phyloP scores from a whole-genome alignment of 1,140 invertebrate genomes.

The Sweltsa coloradensis region DNA sequence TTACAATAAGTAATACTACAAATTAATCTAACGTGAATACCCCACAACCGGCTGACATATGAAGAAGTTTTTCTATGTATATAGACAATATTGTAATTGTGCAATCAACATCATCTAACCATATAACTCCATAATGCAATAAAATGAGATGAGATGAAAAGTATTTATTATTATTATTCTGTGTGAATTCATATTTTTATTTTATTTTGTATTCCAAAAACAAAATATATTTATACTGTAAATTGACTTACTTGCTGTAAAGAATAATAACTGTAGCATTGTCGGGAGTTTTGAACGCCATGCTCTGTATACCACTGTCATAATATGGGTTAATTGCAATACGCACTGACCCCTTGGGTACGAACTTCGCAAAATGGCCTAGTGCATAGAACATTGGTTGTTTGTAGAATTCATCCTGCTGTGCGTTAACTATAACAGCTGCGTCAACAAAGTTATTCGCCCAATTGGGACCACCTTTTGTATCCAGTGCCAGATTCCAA shows the following conservation, averaged over 20 bases:
- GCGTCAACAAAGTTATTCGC: conserved; percentile 63
- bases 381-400: conserved; percentile 82
- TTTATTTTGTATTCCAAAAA: too few relatives aligned
- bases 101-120: too few relatives aligned
- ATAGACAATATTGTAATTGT: too few relatives aligned
- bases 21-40: too few relatives aligned
- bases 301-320: conserved; percentile 16
- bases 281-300: conserved; percentile 31
- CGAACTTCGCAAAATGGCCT: conserved; percentile 77
- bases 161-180: too few relatives aligned
- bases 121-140: too few relatives aligned
- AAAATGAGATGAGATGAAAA: too few relatives aligned
- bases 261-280: conserved; percentile 28
- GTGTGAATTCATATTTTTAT: too few relatives aligned
- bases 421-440: conserved; percentile 58
- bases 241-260: conserved; percentile 31
- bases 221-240: too few relatives aligned
- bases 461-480: conserved; percentile 73
- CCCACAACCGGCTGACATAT: too few relatives aligned
- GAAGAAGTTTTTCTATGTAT: too few relatives aligned
- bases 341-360: conserved; percentile 45
- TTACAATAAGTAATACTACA: too few relatives aligned
- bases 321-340: conserved; percentile 20
- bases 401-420: conserved; percentile 64
- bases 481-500: conserved; percentile 75